Conservation (phyloP, 2,797 vertebrate genomes). For the Nannoperca australis region DNA sequence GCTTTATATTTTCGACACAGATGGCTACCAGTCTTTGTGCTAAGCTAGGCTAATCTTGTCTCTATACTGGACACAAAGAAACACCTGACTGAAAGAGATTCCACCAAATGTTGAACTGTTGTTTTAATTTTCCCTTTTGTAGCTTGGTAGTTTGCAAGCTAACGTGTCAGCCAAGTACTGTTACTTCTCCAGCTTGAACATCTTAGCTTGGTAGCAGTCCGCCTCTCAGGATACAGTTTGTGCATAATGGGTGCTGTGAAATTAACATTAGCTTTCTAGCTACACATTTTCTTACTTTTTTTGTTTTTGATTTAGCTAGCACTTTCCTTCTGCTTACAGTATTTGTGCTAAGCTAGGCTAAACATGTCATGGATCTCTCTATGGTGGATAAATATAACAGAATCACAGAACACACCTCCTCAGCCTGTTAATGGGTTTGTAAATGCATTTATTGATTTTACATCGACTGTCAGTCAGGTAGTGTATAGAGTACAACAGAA, state of each 20-base stretch:
- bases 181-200: background rate
- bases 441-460: constrained; percentile 45
- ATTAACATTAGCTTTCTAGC: background rate
- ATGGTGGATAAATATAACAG: background rate
- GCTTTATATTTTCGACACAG: too few species aligned
- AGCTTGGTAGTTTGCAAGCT: background rate
- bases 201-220: background rate
- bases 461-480: background rate
- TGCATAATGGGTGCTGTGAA: background rate
- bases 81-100: too few species aligned
- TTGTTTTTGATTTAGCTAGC: background rate
- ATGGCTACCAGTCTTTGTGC: background rate
- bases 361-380: background rate
- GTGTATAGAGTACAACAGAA: background rate
- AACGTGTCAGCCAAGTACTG: background rate
- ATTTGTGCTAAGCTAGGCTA: constrained; percentile 16
- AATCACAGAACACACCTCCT: background rate
- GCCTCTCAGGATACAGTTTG: background rate
- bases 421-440: background rate
- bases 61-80: background rate
- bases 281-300: too few species aligned
- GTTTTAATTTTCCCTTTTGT: background rate
- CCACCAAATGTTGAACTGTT: background rate
- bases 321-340: background rate
- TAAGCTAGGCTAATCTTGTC: constrained; percentile 3